Evolutionary conservation across 2,888 invertebrate genomes (phyloP), one percentile per base, ranked within the genome.

Genomic region (Aquatica leii): DNA sequence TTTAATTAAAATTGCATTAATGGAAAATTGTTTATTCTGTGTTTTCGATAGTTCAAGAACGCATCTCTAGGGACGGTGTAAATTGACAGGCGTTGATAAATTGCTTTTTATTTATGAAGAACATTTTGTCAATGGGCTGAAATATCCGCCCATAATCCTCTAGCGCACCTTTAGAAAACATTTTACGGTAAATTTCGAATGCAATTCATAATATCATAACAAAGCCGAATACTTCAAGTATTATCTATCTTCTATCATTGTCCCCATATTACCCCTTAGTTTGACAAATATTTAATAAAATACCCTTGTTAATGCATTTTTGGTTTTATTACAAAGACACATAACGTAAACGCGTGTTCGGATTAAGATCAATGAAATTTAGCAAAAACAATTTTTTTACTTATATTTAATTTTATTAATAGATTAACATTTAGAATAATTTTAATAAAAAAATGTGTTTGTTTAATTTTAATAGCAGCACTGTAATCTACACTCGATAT

Each of bases 21-120:
- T 46, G 17, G 18, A 58, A 49, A 58, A 31, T 40, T 18, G 49
- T 20, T 12, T 14, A 40, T 40, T 40, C 40, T 2, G 2, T 15
- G 50, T 50, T 54, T 14, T n/a, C 4, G 8, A 24, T 43, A 34
- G 24, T 15, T 37, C 24, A 12, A 41, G 40, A 31, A 24, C 65
- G 17, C 65, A 65, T 54, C 62, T 65, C 62, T 62, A 59, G 21
- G 15, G 31, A 48, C 34, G 41, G 11, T 17, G 31, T 31, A 62
- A 55, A 59, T 59, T 59, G 62, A 62, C 61, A 62, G 43, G 65
- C 61, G 55, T 62, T 65, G 65, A 65, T 62, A 65, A 62, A 65
- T 65, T 54, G 65, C 58, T 31, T 24, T 48, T 24, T 62, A 65
- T 62, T 62, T 58, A 43, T 61, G 61, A 65, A 58, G 59, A 65